These are phyloP conservation scores for Heterodera schachtii DNA, from an alignment of 1,140 invertebrate species.

Conservation along the genomic window DNA sequence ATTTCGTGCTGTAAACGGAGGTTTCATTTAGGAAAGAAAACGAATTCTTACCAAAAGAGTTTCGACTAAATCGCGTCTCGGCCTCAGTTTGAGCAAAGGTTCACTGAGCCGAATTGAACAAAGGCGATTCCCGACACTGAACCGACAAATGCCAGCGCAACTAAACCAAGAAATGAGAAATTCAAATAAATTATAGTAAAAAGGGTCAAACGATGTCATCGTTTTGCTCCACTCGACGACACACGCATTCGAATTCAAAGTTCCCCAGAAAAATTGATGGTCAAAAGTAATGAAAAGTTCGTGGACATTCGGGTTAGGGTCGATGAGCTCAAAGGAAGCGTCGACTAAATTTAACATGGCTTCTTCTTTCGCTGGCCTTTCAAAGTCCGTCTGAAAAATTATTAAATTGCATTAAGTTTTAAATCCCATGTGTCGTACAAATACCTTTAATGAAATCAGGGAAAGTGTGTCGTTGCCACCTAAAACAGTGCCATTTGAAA, in stretches of 20 bases:
- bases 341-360: slow-evolving; percentile 67
- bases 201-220: slow-evolving; percentile 76
- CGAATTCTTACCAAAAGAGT: slow-evolving; percentile 78
- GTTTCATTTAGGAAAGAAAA: no score
- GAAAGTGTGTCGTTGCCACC: background rate
- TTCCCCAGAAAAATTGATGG: slow-evolving; percentile 80
- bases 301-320: slow-evolving; percentile 89
- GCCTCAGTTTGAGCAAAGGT: slow-evolving; percentile 85
- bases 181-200: background rate
- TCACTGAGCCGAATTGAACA: slow-evolving; percentile 80
- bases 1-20: slow-evolving; percentile 81
- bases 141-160: slow-evolving; percentile 81
- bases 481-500: background rate
- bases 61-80: slow-evolving; percentile 88
- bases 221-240: slow-evolving; percentile 88
- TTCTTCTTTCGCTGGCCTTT: slow-evolving; percentile 71
- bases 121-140: slow-evolving; percentile 76
- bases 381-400: background rate
- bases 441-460: background rate
- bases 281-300: slow-evolving; percentile 84
- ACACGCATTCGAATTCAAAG: slow-evolving; percentile 72
- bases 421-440: background rate
- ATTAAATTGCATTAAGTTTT: background rate
- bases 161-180: slow-evolving; percentile 66
- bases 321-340: slow-evolving; percentile 77